A percentile compares a stretch with the other conserved stretches of the same genome.
Evolutionary conservation across 2,888 invertebrate species (phyloP).

Genomic region (Eubasilissa splendida): DNA sequence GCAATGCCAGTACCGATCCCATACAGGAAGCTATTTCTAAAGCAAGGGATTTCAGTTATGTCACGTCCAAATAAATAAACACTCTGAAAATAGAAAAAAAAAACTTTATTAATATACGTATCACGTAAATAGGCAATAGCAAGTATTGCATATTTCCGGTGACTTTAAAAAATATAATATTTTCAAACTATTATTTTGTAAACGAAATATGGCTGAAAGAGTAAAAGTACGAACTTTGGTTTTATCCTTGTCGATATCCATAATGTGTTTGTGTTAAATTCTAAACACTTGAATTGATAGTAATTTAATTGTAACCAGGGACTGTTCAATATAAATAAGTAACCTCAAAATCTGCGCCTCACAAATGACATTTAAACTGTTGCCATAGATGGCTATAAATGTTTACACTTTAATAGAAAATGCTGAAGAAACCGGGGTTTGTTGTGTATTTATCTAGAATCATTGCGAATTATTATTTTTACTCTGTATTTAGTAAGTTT

Average conservation of each 20-base stretch:
- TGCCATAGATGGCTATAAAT: neutral
- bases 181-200: neutral
- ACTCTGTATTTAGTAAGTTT: too few relatives aligned
- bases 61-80: slow-evolving; percentile 80
- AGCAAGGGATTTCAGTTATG: slow-evolving; percentile 84
- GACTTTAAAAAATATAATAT: too few relatives aligned
- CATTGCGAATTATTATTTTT: too few relatives aligned
- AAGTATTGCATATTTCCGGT: too few relatives aligned
- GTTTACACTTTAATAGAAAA: neutral
- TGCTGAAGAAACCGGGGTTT: neutral
- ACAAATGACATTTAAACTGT: slow-evolving; percentile 8
- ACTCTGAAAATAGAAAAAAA: slow-evolving; percentile 66
- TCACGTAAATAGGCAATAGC: neutral
- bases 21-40: slow-evolving; percentile 83
- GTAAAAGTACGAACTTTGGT: neutral
- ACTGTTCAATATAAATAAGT: neutral
- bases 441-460: neutral
- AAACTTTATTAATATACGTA: neutral
- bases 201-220: neutral
- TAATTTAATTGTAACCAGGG: neutral
- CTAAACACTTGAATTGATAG: neutral
- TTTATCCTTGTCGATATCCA: slow-evolving; percentile 33
- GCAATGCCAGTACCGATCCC: slow-evolving; percentile 81
- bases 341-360: neutral
- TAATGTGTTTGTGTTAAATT: neutral